Conservation (phyloP, 2,888 invertebrate species). For the Andrena praecox region DNA sequence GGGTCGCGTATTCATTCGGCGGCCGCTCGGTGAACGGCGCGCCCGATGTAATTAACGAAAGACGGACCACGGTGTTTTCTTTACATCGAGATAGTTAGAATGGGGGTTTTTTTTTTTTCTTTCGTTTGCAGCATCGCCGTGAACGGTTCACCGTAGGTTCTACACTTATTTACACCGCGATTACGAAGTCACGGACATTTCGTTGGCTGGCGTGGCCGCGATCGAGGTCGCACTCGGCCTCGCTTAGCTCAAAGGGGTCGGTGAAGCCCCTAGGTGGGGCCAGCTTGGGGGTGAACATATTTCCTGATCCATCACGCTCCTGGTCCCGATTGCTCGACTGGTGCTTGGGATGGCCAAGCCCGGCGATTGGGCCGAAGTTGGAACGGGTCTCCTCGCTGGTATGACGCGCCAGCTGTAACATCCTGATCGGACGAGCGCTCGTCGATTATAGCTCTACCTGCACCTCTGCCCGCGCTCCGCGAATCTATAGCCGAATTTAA, state of each 20-base stretch:
- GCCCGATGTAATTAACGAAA: conserved; percentile 66
- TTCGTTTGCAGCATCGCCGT: conserved; percentile 38
- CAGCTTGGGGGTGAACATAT: conserved; percentile 84
- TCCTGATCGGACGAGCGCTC: conserved; percentile 69
- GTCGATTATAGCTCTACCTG: background rate
- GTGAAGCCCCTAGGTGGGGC: conserved; percentile 95
- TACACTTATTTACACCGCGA: conserved; percentile 83
- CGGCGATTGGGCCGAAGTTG: conserved; percentile 83
- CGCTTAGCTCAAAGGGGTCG: conserved; percentile 87
- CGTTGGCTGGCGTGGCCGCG: conserved; percentile 83
- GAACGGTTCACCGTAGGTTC: conserved; percentile 51
- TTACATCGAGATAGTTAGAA: conserved; percentile 43
- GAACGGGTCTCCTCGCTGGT: conserved; percentile 85
- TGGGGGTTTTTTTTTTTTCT: background rate
- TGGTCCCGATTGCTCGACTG: conserved; percentile 83
- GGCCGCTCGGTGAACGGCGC: conserved; percentile 5
- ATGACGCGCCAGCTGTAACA: conserved; percentile 85
- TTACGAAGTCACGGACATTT: conserved; percentile 84
- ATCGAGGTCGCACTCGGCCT: conserved; percentile 87
- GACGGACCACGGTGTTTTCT: conserved; percentile 67
- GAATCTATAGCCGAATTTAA: background rate
- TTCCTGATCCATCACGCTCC: conserved; percentile 84
- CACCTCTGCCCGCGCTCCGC: background rate
- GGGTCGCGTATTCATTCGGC: conserved; percentile 11
- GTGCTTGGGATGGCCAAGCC: conserved; percentile 84